Base-by-base conservation (phyloP, 2,797 vertebrate species). In the Coreius guichenoti region DNA sequence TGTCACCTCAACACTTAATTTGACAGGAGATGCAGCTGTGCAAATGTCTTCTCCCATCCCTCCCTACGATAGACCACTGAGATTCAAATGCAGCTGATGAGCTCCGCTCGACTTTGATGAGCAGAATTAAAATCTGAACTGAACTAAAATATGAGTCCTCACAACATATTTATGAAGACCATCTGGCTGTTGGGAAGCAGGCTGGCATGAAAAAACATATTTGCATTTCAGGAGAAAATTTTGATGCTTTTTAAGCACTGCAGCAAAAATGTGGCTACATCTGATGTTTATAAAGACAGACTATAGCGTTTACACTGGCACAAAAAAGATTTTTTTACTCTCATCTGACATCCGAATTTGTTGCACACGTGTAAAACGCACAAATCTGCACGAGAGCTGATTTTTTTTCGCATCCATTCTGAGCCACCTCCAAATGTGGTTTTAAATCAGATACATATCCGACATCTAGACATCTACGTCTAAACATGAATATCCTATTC, bases 121-220 rank as follows among this genome's bases (percentile, higher is more conserved):
- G 33, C 70, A 72, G 54, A 67, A 77, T 85, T 65, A n/a, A 68
- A 80, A 67, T 19, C 33, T 56, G 78, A 84, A 74, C 26, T 43
- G 39, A 65, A 80, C 61, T 72, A 69, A 83, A 82, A 61, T 72
- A 80, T 45, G 78, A 86, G 68, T 86, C 69, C 47, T 75, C 82
- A 58, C 23, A 67, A 72, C 51, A 67, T 67, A 81, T 80, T 84
- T 69, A 86, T 75, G 68, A 74, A 75, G 75, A 79, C 74, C 86
- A 86, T 82, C 86, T 86, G 88, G 63, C 33, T 78, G 70, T 56
- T 80, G 58, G 65, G 83, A 80, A 70, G 65, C 26, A 29, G 80
- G 26, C 49, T 26, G 69, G 19, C 67, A 26, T 12, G 47, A 79
- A 23, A 47, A 63, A 49, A 65, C 23, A 56, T 39, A 56, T 63